phyloP scores from a whole-genome alignment of 2,888 invertebrate species.

The Pomacea canaliculata region DNA sequence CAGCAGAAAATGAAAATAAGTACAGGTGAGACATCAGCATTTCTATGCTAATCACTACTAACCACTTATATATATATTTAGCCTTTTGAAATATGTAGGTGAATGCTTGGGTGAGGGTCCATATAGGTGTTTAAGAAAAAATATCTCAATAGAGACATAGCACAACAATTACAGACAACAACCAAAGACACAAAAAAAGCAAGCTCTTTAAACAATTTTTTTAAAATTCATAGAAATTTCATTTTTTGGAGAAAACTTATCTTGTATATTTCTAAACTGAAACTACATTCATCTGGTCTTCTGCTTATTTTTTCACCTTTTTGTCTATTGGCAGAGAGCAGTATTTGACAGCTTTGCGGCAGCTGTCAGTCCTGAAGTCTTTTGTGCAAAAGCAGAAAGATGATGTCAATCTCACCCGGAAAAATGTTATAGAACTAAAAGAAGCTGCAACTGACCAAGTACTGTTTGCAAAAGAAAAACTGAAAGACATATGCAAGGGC shows the following conservation, averaged over 20 bases:
- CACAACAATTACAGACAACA: too few relatives aligned
- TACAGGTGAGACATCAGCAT: constrained; percentile 8
- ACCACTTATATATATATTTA: neutral
- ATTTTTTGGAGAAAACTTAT: too few relatives aligned
- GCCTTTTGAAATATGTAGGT: neutral
- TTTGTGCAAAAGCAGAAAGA: constrained; percentile 22
- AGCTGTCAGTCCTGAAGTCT: constrained; percentile 7
- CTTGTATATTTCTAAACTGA: too few relatives aligned
- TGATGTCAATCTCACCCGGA: constrained; percentile 11
- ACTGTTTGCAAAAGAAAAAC: neutral
- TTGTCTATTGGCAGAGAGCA: constrained; percentile 5
- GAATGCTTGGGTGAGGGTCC: too few relatives aligned
- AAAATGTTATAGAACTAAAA: constrained; percentile 4
- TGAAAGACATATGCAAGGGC: neutral
- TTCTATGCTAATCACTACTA: neutral
- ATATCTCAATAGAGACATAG: too few relatives aligned
- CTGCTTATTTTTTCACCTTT: too few relatives aligned
- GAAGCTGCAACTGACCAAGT: constrained; percentile 2
- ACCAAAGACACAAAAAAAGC: too few relatives aligned
- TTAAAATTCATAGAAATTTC: too few relatives aligned
- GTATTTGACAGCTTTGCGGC: constrained; percentile 10
- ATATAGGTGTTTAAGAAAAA: too few relatives aligned
- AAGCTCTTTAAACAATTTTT: too few relatives aligned
- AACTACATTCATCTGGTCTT: too few relatives aligned
- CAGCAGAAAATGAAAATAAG: constrained; percentile 15